Conservation (phyloP, 2,888 invertebrate species). For the Pomacea canaliculata region DNA sequence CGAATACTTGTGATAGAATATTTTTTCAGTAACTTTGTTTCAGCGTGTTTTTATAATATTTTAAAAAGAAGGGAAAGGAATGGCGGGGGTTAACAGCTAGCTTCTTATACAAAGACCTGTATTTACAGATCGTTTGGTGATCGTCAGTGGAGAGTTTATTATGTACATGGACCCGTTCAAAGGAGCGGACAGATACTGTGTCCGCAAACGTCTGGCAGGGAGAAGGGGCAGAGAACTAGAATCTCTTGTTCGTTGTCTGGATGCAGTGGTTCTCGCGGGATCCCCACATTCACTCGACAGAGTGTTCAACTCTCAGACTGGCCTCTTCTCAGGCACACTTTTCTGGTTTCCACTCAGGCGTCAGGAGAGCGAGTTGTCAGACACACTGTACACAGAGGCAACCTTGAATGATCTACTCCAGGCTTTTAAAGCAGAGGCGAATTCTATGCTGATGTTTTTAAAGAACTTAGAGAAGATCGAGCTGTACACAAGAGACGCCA, state of each 20-base stretch:
- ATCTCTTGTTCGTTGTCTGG: background rate
- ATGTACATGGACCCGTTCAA: constrained; percentile 17
- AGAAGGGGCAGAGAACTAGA: background rate
- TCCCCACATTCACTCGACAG: background rate
- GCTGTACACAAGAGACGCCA: constrained; percentile 32
- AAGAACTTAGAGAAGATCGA: constrained; percentile 36
- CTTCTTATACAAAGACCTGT: too few relatives aligned
- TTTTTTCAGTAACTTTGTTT: too few relatives aligned
- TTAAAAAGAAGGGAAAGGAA: too few relatives aligned
- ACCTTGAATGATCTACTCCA: constrained; percentile 8
- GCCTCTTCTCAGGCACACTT: constrained; percentile 11
- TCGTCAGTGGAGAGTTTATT: constrained; percentile 1
- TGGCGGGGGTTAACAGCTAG: too few relatives aligned
- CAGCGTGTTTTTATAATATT: too few relatives aligned
- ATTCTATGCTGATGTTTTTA: constrained; percentile 13
- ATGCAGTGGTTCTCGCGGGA: background rate
- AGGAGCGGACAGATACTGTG: background rate
- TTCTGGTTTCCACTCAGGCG: constrained; percentile 20
- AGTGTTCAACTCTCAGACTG: background rate
- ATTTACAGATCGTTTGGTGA: constrained; percentile 7
- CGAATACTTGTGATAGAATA: too few relatives aligned
- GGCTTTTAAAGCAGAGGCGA: constrained; percentile 1
- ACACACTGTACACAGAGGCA: constrained; percentile 7
- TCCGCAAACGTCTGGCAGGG: background rate
- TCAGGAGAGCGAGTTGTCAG: constrained; percentile 2